phyloP scores from a whole-genome alignment of 2,888 invertebrate genomes.

The Biston betularia region DNA sequence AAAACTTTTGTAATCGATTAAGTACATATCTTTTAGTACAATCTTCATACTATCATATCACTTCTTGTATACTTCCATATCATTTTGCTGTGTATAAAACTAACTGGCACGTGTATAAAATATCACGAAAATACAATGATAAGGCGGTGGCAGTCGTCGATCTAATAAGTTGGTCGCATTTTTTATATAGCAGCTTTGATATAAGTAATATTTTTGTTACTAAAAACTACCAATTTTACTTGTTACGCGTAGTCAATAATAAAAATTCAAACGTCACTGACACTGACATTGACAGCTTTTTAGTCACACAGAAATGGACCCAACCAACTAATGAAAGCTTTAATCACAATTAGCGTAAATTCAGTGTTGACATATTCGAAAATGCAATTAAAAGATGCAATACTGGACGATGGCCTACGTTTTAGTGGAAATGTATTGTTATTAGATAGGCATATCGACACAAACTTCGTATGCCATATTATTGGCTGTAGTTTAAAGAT shows the following conservation, averaged over 20 bases:
- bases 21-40: slow-evolving; percentile 85
- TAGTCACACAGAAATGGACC: slow-evolving; percentile 30
- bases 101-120: slow-evolving; percentile 71
- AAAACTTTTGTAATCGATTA: slow-evolving; percentile 74
- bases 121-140: slow-evolving; percentile 64
- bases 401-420: slow-evolving; percentile 68
- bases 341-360: slow-evolving; percentile 63
- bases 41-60: slow-evolving; percentile 83
- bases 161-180: slow-evolving; percentile 47
- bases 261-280: slow-evolving; percentile 39
- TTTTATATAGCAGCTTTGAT: slow-evolving; percentile 51
- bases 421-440: slow-evolving; percentile 73
- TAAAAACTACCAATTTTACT: slow-evolving; percentile 29
- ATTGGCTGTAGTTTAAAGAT: slow-evolving; percentile 73
- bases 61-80: slow-evolving; percentile 84
- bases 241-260: slow-evolving; percentile 30
- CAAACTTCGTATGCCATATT: slow-evolving; percentile 65
- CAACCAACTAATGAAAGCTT: slow-evolving; percentile 62
- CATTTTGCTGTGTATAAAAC: slow-evolving; percentile 79
- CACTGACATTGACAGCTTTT: slow-evolving; percentile 52
- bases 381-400: slow-evolving; percentile 41
- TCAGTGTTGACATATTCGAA: slow-evolving; percentile 52
- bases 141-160: slow-evolving; percentile 44
- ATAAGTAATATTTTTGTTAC: slow-evolving; percentile 50
- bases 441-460: slow-evolving; percentile 69